phyloP scores from a whole-genome alignment of 2,888 invertebrate species.

The Metalampra italica region DNA sequence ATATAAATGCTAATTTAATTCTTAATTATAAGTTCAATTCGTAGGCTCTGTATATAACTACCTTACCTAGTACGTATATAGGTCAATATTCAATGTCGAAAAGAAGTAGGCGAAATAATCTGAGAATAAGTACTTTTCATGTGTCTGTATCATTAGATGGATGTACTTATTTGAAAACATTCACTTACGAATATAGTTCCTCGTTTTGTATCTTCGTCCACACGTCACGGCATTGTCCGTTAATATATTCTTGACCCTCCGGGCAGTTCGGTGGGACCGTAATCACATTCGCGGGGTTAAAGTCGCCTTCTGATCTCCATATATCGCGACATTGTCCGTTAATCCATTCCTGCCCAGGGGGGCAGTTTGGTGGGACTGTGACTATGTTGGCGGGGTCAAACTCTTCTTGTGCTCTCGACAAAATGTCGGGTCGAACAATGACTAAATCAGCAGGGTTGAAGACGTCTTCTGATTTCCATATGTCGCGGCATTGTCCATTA shows the following conservation, averaged over 20 bases:
- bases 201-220: conserved; percentile 10
- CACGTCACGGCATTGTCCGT: conserved; percentile 26
- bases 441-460: neutral
- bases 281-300: conserved; percentile 13
- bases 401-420: too few species aligned
- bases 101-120: too few species aligned
- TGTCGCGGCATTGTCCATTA: conserved; percentile 21
- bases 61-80: too few species aligned
- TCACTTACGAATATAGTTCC: too few species aligned
- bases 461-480: conserved; percentile 10
- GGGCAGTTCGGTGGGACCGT: conserved; percentile 34
- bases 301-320: conserved; percentile 7
- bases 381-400: conserved; percentile 11
- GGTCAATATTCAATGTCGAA: too few species aligned
- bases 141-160: too few species aligned
- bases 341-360: conserved; percentile 16
- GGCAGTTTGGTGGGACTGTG: conserved; percentile 23
- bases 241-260: conserved; percentile 23
- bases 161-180: too few species aligned
- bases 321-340: conserved; percentile 22
- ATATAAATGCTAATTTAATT: too few species aligned
- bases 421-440: too few species aligned
- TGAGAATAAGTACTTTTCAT: too few species aligned
- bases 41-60: too few species aligned
- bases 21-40: too few species aligned